phyloP scores from a whole-genome alignment of 2,888 invertebrate species.

The Microctonus hyperodae region DNA sequence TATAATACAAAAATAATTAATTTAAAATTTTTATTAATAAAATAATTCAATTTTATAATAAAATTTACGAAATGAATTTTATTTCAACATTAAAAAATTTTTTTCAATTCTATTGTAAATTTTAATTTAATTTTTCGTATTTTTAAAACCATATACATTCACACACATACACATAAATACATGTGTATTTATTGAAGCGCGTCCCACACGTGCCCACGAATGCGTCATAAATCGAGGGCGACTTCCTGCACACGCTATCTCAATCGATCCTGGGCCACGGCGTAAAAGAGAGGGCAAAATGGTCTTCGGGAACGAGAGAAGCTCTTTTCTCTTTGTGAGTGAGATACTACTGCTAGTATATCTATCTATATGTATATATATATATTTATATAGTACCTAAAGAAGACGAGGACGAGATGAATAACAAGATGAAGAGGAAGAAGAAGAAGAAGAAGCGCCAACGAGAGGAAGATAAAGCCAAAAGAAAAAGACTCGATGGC shows the following conservation, averaged over 20 bases:
- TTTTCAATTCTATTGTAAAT: no score
- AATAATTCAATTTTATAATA: no score
- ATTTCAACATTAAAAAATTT: no score
- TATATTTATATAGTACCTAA: conserved; percentile 32
- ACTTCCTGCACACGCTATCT: conserved; percentile 38
- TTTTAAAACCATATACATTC: neutral
- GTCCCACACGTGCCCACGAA: conserved; percentile 30
- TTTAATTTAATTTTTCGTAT: no score
- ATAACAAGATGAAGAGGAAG: neutral
- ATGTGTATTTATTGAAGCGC: conserved; percentile 14
- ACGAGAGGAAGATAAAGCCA: neutral
- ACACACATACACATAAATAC: neutral
- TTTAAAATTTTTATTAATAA: no score
- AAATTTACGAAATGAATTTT: no score
- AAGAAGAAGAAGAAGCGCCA: neutral
- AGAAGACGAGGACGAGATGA: conserved; percentile 19
- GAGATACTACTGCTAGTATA: conserved; percentile 26
- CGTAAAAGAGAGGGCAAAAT: neutral
- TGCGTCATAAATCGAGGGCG: conserved; percentile 34
- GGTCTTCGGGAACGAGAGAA: neutral
- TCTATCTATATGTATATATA: conserved; percentile 2
- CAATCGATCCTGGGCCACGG: conserved; percentile 35
- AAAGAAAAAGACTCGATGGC: conserved; percentile 1
- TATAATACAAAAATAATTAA: no score
- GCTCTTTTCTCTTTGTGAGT: conserved; percentile 21